These are phyloP conservation scores for Drosophila rhopaloa DNA, from an alignment of 1,140 invertebrate species.

Conservation along the genomic window DNA sequence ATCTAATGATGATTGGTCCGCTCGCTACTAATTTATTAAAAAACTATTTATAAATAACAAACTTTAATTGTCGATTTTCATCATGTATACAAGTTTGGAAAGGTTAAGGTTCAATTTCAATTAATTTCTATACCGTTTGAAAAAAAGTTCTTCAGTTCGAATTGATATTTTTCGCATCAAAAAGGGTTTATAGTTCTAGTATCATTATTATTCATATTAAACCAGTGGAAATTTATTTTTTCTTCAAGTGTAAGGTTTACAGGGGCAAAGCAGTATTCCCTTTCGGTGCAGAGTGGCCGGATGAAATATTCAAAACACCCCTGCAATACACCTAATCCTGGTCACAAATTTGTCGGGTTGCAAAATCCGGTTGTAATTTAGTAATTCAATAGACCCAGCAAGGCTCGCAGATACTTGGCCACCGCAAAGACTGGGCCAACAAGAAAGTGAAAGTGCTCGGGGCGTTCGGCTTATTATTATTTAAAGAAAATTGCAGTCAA, in stretches of 20 bases:
- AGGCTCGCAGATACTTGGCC: neutral
- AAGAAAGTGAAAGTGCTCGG: slow-evolving; percentile 70
- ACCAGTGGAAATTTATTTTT: neutral
- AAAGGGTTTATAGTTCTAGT: too few relatives aligned
- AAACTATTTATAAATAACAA: neutral
- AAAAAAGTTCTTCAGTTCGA: too few relatives aligned
- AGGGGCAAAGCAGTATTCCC: neutral
- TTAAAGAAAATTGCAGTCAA: slow-evolving; percentile 69
- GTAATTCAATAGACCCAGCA: slow-evolving; percentile 41
- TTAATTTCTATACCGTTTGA: too few relatives aligned
- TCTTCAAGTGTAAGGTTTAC: neutral
- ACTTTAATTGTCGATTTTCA: too few relatives aligned
- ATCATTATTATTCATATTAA: too few relatives aligned
- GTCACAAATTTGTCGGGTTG: slow-evolving; percentile 29
- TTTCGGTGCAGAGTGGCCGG: neutral
- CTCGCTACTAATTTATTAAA: neutral
- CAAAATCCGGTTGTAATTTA: slow-evolving; percentile 45
- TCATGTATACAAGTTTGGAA: too few relatives aligned
- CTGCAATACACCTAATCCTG: slow-evolving; percentile 25
- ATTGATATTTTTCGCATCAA: too few relatives aligned
- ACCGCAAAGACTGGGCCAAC: slow-evolving; percentile 49
- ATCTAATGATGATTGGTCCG: neutral
- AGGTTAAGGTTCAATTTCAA: too few relatives aligned
- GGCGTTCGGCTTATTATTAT: slow-evolving; percentile 59
- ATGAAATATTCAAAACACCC: slow-evolving; percentile 29